A percentile compares a stretch with the other conserved stretches of the same genome.
Conservation (phyloP, 2,888 invertebrate species). For the Drosophila borborema region DNA sequence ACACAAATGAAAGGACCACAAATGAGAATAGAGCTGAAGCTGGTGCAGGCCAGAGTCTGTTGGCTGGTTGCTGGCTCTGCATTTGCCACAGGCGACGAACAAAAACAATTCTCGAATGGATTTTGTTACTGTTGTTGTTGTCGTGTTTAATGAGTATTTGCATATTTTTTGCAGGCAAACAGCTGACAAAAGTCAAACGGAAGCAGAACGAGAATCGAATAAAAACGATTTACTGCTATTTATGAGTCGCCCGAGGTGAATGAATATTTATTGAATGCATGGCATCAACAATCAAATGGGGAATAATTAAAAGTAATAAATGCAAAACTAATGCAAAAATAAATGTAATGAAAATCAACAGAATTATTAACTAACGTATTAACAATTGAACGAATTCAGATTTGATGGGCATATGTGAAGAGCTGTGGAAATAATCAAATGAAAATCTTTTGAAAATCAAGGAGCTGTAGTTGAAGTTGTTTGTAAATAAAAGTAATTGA, state of each 20-base stretch:
- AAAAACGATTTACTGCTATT: slow-evolving; percentile 30
- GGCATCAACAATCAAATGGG: slow-evolving; percentile 3
- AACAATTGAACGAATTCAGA: not conserved
- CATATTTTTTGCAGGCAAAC: slow-evolving; percentile 24
- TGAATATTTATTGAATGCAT: slow-evolving; percentile 17
- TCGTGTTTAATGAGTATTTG: slow-evolving; percentile 48
- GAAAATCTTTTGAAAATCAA: not conserved
- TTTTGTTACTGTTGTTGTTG: slow-evolving; percentile 22
- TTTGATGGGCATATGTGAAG: not conserved
- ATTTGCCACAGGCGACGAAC: slow-evolving; percentile 25
- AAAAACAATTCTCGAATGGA: slow-evolving; percentile 23
- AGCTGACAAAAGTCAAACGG: slow-evolving; percentile 44
- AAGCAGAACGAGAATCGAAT: slow-evolving; percentile 13
- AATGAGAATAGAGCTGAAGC: slow-evolving; percentile 2
- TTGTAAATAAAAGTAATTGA: not conserved
- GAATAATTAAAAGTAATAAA: slow-evolving; percentile 4
- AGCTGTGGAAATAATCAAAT: not conserved
- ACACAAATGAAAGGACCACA: slow-evolving; percentile 3
- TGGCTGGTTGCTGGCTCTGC: not conserved
- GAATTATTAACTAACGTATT: not conserved
- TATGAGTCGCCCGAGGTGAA: slow-evolving; percentile 10
- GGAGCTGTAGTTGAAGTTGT: not conserved
- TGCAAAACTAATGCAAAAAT: not conserved
- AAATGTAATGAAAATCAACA: not conserved
- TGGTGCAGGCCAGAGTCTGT: too few species aligned